These are phyloP conservation scores for mouse (Mus musculus) DNA, from an alignment of 2,113 vertebrate species.

Conservation along the genomic window DNA sequence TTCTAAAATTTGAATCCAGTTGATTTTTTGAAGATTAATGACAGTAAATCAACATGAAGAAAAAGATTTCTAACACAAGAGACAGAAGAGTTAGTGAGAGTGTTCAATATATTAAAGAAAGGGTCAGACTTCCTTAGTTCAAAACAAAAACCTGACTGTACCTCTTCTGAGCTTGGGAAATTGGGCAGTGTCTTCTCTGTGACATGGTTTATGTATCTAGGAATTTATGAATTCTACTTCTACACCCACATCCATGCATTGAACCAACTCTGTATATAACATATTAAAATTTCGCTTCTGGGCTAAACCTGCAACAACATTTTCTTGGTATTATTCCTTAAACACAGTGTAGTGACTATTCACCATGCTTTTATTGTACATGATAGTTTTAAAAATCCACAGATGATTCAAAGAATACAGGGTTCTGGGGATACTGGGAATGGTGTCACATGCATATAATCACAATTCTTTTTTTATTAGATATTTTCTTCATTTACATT, in stretches of 20 bases:
- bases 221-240: background rate
- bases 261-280: background rate
- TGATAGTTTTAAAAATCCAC: background rate
- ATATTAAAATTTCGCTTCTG: background rate
- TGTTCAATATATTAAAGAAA: slow-evolving; percentile 45
- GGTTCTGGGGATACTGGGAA: background rate
- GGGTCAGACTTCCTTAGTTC: slow-evolving; percentile 12
- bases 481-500: too few species aligned
- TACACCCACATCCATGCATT: background rate
- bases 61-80: background rate
- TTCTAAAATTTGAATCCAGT: slow-evolving; percentile 42
- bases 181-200: background rate
- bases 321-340: background rate
- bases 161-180: background rate
- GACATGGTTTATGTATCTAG: background rate
- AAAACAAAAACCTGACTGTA: background rate
- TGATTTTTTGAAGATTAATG: background rate
- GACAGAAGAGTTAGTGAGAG: background rate
- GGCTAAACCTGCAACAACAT: background rate
- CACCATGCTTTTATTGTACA: background rate
- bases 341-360: background rate
- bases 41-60: background rate
- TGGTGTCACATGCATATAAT: background rate
- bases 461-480: background rate
- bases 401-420: background rate